phyloP scores from a whole-genome alignment of 2,888 invertebrate species.

The Agonopterix heracliana region DNA sequence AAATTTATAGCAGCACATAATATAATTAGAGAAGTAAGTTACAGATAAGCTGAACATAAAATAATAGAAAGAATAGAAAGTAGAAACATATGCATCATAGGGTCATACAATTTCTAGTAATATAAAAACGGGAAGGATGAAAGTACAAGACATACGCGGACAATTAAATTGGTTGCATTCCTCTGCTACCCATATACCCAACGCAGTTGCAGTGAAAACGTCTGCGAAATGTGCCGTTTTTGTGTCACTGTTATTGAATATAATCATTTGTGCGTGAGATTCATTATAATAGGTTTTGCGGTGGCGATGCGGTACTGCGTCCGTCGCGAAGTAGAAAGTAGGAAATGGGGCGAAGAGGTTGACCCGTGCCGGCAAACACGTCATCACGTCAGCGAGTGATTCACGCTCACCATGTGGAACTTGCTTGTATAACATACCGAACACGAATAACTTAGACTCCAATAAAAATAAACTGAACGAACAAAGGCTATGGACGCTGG shows the following conservation, averaged over 20 bases:
- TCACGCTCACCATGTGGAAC: neutral
- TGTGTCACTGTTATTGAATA: slow-evolving; percentile 12
- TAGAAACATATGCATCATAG: too few species aligned
- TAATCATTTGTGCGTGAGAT: slow-evolving; percentile 24
- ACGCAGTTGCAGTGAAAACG: slow-evolving; percentile 21
- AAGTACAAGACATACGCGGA: neutral
- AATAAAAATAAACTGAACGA: neutral
- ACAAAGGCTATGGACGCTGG: slow-evolving; percentile 13
- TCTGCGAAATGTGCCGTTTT: slow-evolving; percentile 15
- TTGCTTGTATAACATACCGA: neutral
- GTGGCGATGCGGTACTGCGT: slow-evolving; percentile 15
- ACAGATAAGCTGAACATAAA: too few species aligned
- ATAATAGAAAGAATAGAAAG: too few species aligned
- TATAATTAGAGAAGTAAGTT: too few species aligned
- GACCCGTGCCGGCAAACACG: neutral
- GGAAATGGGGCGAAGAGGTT: slow-evolving; percentile 31
- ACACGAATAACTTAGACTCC: too few species aligned
- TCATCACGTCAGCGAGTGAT: neutral
- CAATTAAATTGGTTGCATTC: slow-evolving; percentile 18
- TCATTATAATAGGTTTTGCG: slow-evolving; percentile 25
- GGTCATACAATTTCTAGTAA: neutral
- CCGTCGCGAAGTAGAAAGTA: slow-evolving; percentile 36
- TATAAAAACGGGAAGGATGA: neutral
- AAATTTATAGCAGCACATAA: neutral
- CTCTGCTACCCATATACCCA: slow-evolving; percentile 15